Evolutionary conservation across 1,140 invertebrate species (phyloP), one percentile per base, ranked within the genome.

Genomic region (Drosophila miranda): DNA sequence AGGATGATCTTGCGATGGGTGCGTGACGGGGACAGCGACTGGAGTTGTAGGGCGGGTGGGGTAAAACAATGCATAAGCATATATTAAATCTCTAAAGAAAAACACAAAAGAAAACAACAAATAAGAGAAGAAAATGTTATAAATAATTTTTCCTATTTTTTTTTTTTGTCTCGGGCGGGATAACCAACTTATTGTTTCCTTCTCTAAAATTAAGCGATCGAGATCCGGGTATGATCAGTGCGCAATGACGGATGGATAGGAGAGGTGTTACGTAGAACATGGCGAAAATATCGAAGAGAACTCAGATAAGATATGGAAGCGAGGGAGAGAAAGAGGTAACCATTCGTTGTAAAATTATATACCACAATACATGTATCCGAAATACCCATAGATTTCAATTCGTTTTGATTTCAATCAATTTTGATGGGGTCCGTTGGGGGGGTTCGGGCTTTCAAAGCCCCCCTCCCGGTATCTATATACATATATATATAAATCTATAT

Each of bases 141-240:
- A 71, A 51, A 48, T 34, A 54, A 50, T 16, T 59, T 8, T 46
- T 53, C 53, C 54, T 16, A 52, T 8, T 46, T 53, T 60, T 61
- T 71, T 71, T 72, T 71, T 71, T n/a, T 49, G 61, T 72, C 69
- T 72, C 45, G 69, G 68, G 69, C 69, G 69, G 69, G 69, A 75
- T 67, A 61, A 62, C 50, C 38, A 62, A 30, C 43, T 21, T 50
- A 59, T 55, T 42, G 58, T 48, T 64, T 73, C 67, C 60, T 66
- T 61, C 61, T 75, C 57, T 56, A 28, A 26, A 78, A 58, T 48
- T 63, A 49, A 64, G 41, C 50, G 66, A 68, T 68, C 66, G 45
- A 51, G 66, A 38, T 38, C 34, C 34, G 34, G 34, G 34, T 9
- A 38, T 38, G 34, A 38, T 38, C 34, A 13, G 34, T 13, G 11